Conservation (phyloP, 2,113 vertebrate species). For the Phoxinus phoxinus region DNA sequence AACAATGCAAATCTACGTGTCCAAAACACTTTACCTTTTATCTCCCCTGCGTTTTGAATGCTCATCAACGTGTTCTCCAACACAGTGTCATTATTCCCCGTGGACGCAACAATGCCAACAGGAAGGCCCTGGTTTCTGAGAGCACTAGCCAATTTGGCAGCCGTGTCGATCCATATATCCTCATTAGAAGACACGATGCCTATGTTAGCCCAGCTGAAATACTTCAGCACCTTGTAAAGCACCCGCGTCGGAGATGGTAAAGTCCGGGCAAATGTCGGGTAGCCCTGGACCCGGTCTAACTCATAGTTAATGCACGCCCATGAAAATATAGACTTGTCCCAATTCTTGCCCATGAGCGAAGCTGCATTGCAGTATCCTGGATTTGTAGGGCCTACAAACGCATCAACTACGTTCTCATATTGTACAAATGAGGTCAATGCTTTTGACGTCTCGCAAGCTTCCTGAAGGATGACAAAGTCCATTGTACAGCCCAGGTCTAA, state of each 20-base stretch:
- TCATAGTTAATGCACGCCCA: constrained; percentile 84
- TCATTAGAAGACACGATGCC: constrained; percentile 86
- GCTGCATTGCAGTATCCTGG: constrained; percentile 87
- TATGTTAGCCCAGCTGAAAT: constrained; percentile 88
- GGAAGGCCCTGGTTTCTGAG: constrained; percentile 81
- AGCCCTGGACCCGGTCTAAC: constrained; percentile 73
- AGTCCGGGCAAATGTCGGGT: constrained; percentile 80
- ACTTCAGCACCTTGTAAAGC: constrained; percentile 82
- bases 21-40: constrained; percentile 78
- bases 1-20: not conserved
- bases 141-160: constrained; percentile 75
- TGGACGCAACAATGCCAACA: constrained; percentile 76
- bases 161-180: constrained; percentile 87
- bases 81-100: constrained; percentile 77
- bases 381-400: constrained; percentile 85
- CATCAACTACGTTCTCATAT: constrained; percentile 77
- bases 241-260: constrained; percentile 78
- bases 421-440: constrained; percentile 81
- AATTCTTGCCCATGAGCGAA: constrained; percentile 80
- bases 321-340: constrained; percentile 89
- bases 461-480: constrained; percentile 83
- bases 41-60: constrained; percentile 74
- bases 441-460: constrained; percentile 84
- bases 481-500: constrained; percentile 77
- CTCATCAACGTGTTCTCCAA: constrained; percentile 74